Evolutionary conservation across 2,888 invertebrate species (phyloP).

Genomic region (Monopis laevigella): DNA sequence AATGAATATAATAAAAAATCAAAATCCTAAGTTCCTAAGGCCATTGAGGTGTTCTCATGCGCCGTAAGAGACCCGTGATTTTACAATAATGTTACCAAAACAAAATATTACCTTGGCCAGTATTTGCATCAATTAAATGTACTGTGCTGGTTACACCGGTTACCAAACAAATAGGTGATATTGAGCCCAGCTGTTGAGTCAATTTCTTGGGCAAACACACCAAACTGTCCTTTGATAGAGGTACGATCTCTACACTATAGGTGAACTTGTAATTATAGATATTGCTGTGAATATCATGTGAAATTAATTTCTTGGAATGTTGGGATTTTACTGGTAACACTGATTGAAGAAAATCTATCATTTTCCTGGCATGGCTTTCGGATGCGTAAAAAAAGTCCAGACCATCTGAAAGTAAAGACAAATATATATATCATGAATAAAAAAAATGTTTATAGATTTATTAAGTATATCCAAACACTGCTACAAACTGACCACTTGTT

Average conservation of each 20-base stretch:
- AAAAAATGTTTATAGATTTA: too few species aligned
- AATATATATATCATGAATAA: too few species aligned
- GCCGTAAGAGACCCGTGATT: too few species aligned
- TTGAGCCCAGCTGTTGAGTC: conserved; percentile 86
- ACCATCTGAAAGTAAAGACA: conserved; percentile 79
- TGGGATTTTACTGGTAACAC: conserved; percentile 89
- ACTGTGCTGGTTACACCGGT: conserved; percentile 88
- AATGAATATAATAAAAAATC: neutral
- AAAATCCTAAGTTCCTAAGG: too few species aligned
- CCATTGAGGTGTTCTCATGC: too few species aligned
- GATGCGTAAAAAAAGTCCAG: conserved; percentile 94
- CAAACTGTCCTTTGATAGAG: conserved; percentile 93
- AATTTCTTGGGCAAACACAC: conserved; percentile 90
- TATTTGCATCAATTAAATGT: conserved; percentile 91
- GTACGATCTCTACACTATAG: conserved; percentile 94
- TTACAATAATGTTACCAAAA: conserved; percentile 19
- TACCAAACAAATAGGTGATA: conserved; percentile 89
- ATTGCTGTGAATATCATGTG: conserved; percentile 97
- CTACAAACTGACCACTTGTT: too few species aligned
- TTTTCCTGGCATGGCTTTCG: conserved; percentile 91
- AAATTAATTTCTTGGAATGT: conserved; percentile 93
- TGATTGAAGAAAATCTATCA: conserved; percentile 91
- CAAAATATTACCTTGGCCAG: conserved; percentile 75
- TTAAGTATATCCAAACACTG: too few species aligned
- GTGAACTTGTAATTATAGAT: conserved; percentile 96